Conservation (phyloP, 2,797 vertebrate species). For the Sparus aurata region DNA sequence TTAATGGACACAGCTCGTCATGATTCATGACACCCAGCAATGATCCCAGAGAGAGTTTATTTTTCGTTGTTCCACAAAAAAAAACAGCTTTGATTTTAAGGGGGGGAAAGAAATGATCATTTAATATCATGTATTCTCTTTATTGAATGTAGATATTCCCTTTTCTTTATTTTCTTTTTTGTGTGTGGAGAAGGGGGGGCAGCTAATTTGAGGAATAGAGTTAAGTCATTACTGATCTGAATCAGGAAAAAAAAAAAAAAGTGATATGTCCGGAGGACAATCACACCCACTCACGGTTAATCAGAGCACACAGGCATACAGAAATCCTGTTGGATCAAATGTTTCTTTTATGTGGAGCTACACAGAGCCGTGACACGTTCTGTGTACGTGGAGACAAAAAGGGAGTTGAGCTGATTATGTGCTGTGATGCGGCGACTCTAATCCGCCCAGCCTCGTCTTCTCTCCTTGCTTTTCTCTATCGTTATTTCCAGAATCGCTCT, state of each 20-base stretch:
- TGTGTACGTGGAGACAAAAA: constrained; percentile 17
- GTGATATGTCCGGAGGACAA: not conserved
- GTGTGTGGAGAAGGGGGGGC: not conserved
- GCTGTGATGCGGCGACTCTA: constrained; percentile 17
- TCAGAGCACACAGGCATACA: constrained; percentile 6
- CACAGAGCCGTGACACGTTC: not conserved
- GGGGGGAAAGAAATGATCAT: not conserved
- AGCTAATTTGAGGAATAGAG: not conserved
- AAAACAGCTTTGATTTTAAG: not conserved
- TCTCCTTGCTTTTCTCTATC: constrained; percentile 7
- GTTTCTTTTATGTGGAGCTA: constrained; percentile 1
- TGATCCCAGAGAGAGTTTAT: not conserved
- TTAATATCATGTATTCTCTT: not conserved
- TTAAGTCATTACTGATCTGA: constrained; percentile 13
- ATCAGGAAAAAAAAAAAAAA: not conserved
- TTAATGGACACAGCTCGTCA: too few species aligned
- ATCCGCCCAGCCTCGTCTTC: constrained; percentile 19
- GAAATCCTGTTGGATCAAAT: constrained; percentile 20
- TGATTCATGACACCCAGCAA: too few species aligned
- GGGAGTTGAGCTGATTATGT: constrained; percentile 18
- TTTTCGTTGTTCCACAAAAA: not conserved
- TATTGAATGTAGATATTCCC: not conserved
- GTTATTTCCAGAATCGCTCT: constrained; percentile 28
- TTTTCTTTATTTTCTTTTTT: not conserved
- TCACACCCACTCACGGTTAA: not conserved